These are phyloP conservation scores for Hirundo rustica DNA, from an alignment of 2,797 vertebrate species.

Conservation along the genomic window DNA sequence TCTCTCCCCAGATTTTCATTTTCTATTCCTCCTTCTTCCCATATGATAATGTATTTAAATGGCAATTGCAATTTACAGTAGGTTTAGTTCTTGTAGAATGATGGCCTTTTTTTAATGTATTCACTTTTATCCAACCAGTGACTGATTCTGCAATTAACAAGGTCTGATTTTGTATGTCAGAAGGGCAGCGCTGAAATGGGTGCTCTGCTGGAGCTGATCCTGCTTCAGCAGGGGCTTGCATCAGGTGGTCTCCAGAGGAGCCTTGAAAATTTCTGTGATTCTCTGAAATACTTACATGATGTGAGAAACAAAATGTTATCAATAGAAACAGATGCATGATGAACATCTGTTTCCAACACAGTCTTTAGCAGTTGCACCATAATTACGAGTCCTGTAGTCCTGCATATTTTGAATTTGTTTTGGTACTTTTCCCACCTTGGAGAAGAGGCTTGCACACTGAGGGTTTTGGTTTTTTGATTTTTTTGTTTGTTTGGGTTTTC, in stretches of 20 bases:
- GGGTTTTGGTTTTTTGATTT: accelerated
- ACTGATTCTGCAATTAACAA: not conserved
- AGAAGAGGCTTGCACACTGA: not conserved
- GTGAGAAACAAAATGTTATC: not conserved
- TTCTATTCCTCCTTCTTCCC: not conserved
- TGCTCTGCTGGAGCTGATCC: not conserved
- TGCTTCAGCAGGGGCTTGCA: not conserved
- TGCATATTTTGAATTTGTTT: not conserved
- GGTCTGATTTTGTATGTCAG: not conserved
- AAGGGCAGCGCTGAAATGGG: not conserved
- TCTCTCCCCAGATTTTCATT: accelerated
- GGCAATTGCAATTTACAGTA: not conserved
- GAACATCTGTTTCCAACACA: not conserved
- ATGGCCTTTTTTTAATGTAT: not conserved
- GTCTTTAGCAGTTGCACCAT: not conserved
- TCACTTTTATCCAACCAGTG: not conserved
- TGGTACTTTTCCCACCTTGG: not conserved
- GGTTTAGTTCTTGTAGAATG: not conserved
- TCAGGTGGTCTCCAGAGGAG: not conserved
- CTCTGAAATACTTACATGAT: not conserved
- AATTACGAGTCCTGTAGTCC: not conserved
- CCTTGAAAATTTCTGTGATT: not conserved
- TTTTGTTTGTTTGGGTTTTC: not conserved
- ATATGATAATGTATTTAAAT: not conserved
- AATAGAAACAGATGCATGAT: not conserved